Conservation (phyloP, 2,113 vertebrate species). For the Daphoenositta chrysoptera region DNA sequence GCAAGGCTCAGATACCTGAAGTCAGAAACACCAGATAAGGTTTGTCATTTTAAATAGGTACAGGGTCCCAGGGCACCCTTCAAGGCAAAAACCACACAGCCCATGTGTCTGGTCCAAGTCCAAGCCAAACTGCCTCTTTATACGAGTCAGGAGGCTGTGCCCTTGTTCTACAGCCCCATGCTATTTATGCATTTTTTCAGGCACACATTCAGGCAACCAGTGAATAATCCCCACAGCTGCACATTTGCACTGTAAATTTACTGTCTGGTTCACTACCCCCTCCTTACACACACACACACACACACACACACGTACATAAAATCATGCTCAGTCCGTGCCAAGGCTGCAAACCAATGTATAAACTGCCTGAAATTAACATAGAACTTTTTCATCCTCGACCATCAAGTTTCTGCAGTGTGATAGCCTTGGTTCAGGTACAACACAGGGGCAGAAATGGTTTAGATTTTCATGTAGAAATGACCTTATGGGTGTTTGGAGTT, state of each 20-base stretch:
- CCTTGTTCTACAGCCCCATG: background rate
- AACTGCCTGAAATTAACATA: background rate
- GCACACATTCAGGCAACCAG: slow-evolving; percentile 12
- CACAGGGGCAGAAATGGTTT: background rate
- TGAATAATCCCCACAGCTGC: slow-evolving; percentile 29
- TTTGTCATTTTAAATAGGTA: background rate
- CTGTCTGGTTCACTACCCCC: background rate
- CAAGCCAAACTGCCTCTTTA: background rate
- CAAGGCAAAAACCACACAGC: background rate
- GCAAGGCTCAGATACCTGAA: background rate
- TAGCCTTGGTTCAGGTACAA: background rate
- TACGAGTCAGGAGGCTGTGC: background rate
- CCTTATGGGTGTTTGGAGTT: background rate
- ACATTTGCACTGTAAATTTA: background rate
- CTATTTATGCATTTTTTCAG: background rate
- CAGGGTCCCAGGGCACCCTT: background rate
- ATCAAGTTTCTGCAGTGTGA: background rate
- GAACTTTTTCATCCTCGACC: background rate
- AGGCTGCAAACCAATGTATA: background rate
- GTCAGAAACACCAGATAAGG: background rate
- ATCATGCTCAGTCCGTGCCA: background rate
- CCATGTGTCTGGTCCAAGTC: background rate
- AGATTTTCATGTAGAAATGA: background rate
- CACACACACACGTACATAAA: background rate
- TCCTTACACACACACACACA: background rate